Evolutionary conservation across 2,113 vertebrate genomes (phyloP).

Genomic region (Prietella phreatophila): DNA sequence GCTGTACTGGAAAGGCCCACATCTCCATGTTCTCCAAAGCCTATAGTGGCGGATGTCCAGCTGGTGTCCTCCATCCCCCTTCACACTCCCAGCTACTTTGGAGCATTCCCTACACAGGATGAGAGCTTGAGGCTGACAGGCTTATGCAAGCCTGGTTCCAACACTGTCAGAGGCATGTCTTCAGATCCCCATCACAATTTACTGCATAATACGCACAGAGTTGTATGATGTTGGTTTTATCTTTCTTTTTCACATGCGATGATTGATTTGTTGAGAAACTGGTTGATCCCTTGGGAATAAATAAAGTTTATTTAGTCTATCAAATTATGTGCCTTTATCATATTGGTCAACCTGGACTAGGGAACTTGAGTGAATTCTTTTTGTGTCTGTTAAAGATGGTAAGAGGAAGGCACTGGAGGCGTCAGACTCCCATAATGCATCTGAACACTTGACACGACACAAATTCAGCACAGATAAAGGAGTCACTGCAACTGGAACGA

Average conservation of each 20-base stretch:
- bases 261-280: constrained; percentile 3
- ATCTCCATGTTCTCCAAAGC: constrained; percentile 57
- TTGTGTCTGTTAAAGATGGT: constrained; percentile 57
- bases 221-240: background rate
- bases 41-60: constrained; percentile 63
- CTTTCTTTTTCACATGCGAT: background rate
- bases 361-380: background rate
- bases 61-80: constrained; percentile 65
- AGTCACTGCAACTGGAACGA: constrained; percentile 12
- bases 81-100: constrained; percentile 67
- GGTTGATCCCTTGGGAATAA: background rate
- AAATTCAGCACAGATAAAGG: constrained; percentile 54
- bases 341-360: background rate
- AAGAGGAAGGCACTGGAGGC: constrained; percentile 58
- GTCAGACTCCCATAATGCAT: constrained; percentile 38
- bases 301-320: background rate
- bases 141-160: constrained; percentile 35
- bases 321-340: background rate
- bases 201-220: background rate
- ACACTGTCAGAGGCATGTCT: constrained; percentile 26
- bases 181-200: background rate
- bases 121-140: constrained; percentile 65
- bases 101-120: constrained; percentile 64
- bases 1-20: constrained; percentile 66
- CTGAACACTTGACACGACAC: constrained; percentile 18